Evolutionary conservation across 2,888 invertebrate species (phyloP), one percentile per base, ranked within the genome.

Genomic region (Meta bourneti): DNA sequence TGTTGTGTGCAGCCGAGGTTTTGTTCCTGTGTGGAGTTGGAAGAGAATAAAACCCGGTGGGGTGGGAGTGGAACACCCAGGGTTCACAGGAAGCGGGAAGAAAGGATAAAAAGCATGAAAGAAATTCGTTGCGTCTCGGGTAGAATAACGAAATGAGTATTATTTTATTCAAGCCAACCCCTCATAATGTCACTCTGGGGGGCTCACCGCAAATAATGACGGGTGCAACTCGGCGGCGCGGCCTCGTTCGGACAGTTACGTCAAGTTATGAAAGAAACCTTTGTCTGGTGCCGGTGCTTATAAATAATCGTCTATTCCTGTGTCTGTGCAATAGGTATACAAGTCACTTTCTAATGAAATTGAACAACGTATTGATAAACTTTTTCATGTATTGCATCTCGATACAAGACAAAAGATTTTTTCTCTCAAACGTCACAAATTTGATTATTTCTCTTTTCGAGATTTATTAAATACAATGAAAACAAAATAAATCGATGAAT

Each of bases 101-200:
- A 7, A 9, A n/a, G 49, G 16, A 19, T 11, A 72, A 11, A 20
- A 49, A n/a, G n/a, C 77, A 8, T 0, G 77, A n/a, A 77, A 20
- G 54, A 79, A 79, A 54, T 79, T 79, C 70, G 69, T 19, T 49
- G 49, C 70, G 69, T 81, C 49, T 19, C 70, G 81, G 49, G 48
- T 51, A 51, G 70, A 81, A 81, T 81, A 69, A 81, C 81, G 51
- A 71, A 81, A 81, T 81, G 19, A 81, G 81, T 81, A 70, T 81
- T 81, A 81, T 81, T 70, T 81, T 81, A 81, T 81, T 70, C 81
- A 69, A 51, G 54, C 61, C 54, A 61, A 79, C 61, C 54, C 54
- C 54, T 54, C 52, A 79, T 34, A 61, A 79, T n/a, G 34, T 13
- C 61, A 7, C 6, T 16, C 8, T 8, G 13, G 79, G 54, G 79